Percentiles rank a stretch among this genome's conserved stretches.
Evolutionary conservation across 1,140 invertebrate genomes (phyloP).

Genomic region (Drosophila kanapiae): DNA sequence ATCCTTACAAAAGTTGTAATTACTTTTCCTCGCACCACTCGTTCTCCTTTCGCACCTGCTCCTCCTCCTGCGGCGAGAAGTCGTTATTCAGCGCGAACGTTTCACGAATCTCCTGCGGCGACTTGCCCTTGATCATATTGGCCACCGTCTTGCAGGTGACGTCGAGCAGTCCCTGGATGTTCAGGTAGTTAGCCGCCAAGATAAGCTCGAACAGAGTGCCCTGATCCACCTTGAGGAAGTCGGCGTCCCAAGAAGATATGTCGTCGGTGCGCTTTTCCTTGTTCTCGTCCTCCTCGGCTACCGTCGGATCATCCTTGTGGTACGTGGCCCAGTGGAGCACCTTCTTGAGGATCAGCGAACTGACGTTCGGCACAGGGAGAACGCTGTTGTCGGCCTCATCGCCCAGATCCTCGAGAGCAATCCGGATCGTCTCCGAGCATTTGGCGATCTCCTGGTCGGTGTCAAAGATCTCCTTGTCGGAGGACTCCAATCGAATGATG

Average conservation of each 20-base stretch:
- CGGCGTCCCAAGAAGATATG: constrained; percentile 99
- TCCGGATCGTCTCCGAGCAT: constrained; percentile 99
- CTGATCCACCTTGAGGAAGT: constrained; percentile 99
- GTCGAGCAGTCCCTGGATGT: constrained; percentile 98
- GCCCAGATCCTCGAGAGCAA: constrained; percentile 98
- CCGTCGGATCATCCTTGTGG: constrained; percentile 96
- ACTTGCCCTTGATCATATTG: constrained; percentile 99
- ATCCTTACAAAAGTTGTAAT: not conserved
- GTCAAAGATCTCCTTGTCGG: constrained; percentile 98
- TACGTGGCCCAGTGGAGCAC: constrained; percentile 98
- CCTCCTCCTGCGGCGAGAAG: constrained; percentile 97
- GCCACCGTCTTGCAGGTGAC: constrained; percentile 99
- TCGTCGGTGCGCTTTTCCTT: constrained; percentile 99
- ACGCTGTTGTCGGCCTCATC: constrained; percentile 98
- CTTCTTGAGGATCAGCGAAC: constrained; percentile 98
- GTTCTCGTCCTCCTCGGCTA: constrained; percentile 98
- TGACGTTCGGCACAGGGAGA: constrained; percentile 98
- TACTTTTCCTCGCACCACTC: constrained; percentile 99
- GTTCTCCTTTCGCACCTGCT: constrained; percentile 98
- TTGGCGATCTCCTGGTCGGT: constrained; percentile 99
- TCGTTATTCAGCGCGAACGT: constrained; percentile 99
- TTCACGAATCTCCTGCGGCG: constrained; percentile 98
- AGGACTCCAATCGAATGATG: constrained; percentile 94
- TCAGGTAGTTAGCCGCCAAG: constrained; percentile 98
- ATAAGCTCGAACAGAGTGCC: constrained; percentile 98